Evolutionary conservation across 2,113 vertebrate genomes (phyloP).

Genomic region (Coturnix japonica): DNA sequence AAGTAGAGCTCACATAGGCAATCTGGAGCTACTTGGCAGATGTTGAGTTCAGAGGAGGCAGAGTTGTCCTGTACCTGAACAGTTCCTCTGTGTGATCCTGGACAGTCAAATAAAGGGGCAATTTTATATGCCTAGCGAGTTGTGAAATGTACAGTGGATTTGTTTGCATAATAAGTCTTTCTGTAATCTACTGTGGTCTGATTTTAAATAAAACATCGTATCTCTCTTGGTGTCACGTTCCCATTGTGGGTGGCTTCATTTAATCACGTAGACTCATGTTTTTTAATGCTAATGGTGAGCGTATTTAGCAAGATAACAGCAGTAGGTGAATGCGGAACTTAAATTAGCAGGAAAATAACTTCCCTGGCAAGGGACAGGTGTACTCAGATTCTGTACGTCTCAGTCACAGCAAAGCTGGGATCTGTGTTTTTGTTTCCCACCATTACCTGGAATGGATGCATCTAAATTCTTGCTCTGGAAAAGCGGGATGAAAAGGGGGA

Average conservation of each 20-base stretch:
- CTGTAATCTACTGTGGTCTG: slow-evolving; percentile 71
- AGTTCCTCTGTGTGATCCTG: slow-evolving; percentile 20
- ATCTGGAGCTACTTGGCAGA: background rate
- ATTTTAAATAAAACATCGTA: slow-evolving; percentile 70
- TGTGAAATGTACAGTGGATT: slow-evolving; percentile 64
- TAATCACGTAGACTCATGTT: accelerated
- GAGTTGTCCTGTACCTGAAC: background rate
- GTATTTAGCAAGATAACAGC: background rate
- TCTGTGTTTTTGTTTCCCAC: background rate
- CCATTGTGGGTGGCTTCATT: background rate
- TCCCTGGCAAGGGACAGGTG: background rate
- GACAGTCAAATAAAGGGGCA: background rate
- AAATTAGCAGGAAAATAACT: background rate
- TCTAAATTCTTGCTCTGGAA: background rate
- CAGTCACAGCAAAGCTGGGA: background rate
- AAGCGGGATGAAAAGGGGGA: background rate
- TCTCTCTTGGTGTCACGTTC: slow-evolving; percentile 1
- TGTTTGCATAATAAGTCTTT: slow-evolving; percentile 65
- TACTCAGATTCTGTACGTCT: accelerated
- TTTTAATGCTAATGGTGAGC: accelerated
- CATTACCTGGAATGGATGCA: background rate
- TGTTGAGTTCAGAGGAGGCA: background rate
- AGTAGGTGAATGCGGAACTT: background rate
- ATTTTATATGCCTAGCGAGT: background rate
- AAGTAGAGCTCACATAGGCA: background rate